Base-by-base conservation (phyloP, 2,113 vertebrate species). In the Oceanodroma tethys region DNA sequence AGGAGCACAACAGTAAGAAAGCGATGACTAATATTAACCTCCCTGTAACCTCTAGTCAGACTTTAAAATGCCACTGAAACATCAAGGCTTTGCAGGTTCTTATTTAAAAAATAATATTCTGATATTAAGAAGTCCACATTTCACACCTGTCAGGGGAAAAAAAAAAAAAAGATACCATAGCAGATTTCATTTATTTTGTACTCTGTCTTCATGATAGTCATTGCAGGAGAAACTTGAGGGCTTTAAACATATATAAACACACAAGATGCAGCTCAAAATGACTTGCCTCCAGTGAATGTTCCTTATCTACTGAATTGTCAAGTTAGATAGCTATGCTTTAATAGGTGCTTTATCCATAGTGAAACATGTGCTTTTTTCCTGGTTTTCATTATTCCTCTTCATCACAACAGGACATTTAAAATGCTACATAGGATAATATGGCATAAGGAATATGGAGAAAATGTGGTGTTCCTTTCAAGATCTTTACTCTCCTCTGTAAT, bases 221-320 rank as follows among this genome's bases (percentile, higher is more conserved):
- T 94, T 98, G 60, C 45, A 97, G 91, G 73, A 93, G 86, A 79
- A 96, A 83, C 21, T 79, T 92, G 75, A 63, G 86, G 59, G 40
- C 52, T 97, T 95, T 95, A 86, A 90, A 89, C 48, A 60, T 81
- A 90, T 75, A 82, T 79, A 91, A 95, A 90, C n/a, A 72, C 29
- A 27, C 20, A 95, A 95, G 90, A 86, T 95, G 59, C 95, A 87
- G 81, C 55, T 96, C 88, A 82, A 82, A 98, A 97, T 97, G 88
- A 90, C 83, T 95, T 94, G 86, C 75, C 97, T 97, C 72, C 89
- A 93, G 81, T 91, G 63, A 88, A 29, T 94, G 68, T 88, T 94
- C 76, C 50, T 91, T 85, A 76, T 93, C 90, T 93, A 47, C 85
- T 92, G 73, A 93, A 84, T 97, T 97, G 95, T 93, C 92, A 97